phyloP scores from a whole-genome alignment of 2,888 invertebrate species.

The Sesia bembeciformis region DNA sequence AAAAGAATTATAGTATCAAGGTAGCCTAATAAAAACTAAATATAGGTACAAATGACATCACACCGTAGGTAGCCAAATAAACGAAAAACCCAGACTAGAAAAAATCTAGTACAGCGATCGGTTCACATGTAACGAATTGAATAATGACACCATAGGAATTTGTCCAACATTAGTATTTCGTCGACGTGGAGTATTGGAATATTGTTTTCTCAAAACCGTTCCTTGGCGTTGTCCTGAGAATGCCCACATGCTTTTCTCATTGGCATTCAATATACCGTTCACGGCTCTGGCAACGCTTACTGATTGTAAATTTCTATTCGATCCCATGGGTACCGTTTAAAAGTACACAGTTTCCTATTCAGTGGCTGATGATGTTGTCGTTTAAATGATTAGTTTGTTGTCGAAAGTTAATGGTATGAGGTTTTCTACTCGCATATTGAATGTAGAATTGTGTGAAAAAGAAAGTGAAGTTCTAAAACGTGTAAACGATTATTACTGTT shows the following conservation, averaged over 20 bases:
- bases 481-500: too few species aligned
- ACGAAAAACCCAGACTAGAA: neutral
- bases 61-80: too few species aligned
- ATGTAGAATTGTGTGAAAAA: neutral
- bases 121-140: constrained; percentile 56
- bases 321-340: constrained; percentile 16
- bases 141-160: constrained; percentile 55
- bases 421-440: constrained; percentile 4
- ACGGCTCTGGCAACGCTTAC: constrained; percentile 37
- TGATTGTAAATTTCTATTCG: constrained; percentile 49
- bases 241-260: constrained; percentile 34
- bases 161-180: constrained; percentile 48
- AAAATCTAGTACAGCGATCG: constrained; percentile 12
- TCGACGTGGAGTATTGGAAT: constrained; percentile 46
- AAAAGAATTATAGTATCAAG: too few species aligned
- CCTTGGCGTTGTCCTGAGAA: constrained; percentile 59
- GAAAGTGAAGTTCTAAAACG: too few species aligned
- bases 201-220: constrained; percentile 70
- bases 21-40: too few species aligned
- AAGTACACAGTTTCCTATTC: constrained; percentile 27
- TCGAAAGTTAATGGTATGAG: constrained; percentile 9
- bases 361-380: constrained; percentile 4
- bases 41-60: too few species aligned
- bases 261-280: constrained; percentile 39
- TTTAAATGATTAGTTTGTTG: constrained; percentile 13